phyloP scores from a whole-genome alignment of 2,888 invertebrate genomes.

The Hyalella azteca region DNA sequence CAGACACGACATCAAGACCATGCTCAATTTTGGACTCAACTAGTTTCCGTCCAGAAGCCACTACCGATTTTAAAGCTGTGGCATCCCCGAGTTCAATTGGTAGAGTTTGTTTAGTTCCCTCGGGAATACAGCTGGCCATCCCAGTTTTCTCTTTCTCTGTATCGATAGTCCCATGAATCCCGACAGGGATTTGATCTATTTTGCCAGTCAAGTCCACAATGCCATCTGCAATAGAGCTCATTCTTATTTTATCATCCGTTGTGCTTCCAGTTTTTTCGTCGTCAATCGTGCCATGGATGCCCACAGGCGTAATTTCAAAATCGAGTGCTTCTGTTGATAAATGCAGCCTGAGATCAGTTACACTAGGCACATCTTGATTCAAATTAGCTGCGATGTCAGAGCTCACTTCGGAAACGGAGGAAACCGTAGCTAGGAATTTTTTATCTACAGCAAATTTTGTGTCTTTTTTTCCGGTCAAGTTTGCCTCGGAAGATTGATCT shows the following conservation, averaged over 20 bases:
- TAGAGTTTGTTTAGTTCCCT: neutral
- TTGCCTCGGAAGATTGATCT: no score
- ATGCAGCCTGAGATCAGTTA: no score
- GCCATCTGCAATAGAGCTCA: neutral
- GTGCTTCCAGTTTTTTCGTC: neutral
- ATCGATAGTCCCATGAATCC: conserved; percentile 13
- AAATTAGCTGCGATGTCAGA: no score
- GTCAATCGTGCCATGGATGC: neutral
- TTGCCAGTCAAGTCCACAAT: neutral
- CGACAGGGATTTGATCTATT: no score
- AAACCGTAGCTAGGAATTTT: no score
- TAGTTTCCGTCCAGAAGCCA: neutral
- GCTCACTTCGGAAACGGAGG: no score
- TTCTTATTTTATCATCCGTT: neutral
- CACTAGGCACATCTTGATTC: no score
- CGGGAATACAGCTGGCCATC: neutral
- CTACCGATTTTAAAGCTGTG: neutral
- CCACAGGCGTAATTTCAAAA: neutral
- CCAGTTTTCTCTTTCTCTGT: neutral
- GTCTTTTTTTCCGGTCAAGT: no score
- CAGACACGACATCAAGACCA: neutral
- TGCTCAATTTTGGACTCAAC: neutral
- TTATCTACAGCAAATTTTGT: no score
- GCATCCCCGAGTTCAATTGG: neutral
- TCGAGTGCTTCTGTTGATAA: neutral